A percentile compares a stretch with the other conserved stretches of the same genome.
These are phyloP conservation scores for Martes martes DNA, from an alignment of 2,113 vertebrate genomes.

Conservation along the genomic window DNA sequence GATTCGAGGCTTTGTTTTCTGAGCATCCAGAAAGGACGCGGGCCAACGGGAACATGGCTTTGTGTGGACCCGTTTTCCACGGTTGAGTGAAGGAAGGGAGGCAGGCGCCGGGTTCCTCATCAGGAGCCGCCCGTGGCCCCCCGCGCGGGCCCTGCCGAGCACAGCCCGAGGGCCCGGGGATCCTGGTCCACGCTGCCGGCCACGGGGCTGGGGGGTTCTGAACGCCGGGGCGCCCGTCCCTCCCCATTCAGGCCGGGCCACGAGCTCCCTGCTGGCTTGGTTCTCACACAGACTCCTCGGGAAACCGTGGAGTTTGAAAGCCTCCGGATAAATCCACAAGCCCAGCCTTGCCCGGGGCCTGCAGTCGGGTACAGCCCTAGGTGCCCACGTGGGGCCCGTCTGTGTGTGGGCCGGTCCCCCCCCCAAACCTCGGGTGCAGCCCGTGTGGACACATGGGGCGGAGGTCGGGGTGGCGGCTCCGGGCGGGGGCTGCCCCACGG, in stretches of 20 bases:
- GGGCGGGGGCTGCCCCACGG: background rate
- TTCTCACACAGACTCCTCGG: background rate
- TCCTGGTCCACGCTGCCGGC: background rate
- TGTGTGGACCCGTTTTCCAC: background rate
- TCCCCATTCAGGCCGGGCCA: background rate
- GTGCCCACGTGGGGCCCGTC: accelerated
- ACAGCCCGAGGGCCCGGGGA: background rate
- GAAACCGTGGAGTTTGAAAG: background rate
- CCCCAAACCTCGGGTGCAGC: background rate
- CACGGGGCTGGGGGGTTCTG: background rate
- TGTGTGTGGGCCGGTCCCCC: background rate
- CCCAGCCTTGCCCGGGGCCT: background rate
- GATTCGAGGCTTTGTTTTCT: background rate
- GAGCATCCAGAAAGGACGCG: background rate
- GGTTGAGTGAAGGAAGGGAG: background rate
- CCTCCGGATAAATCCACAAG: background rate
- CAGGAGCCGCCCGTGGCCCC: background rate
- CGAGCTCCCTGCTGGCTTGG: no score
- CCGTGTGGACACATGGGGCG: accelerated
- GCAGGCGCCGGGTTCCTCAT: accelerated
- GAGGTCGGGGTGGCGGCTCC: background rate
- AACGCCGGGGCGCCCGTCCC: background rate
- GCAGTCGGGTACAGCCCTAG: background rate
- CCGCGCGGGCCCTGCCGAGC: background rate
- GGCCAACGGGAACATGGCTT: background rate